Conservation (phyloP, 2,797 vertebrate genomes). For the Lacerta viridis region DNA sequence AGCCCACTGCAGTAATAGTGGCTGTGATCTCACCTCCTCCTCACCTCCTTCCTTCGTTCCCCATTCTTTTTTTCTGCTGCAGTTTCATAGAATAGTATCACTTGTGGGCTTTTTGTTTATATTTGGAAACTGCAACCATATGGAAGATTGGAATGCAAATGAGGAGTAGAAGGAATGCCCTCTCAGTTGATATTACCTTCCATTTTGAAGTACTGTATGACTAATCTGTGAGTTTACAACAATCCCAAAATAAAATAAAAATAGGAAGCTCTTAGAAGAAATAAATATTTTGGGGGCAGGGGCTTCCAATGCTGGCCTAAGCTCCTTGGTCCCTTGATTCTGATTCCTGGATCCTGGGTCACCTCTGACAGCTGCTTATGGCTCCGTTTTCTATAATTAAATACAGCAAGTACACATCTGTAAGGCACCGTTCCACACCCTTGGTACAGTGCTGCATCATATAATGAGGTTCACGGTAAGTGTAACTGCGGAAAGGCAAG, state of each 20-base stretch:
- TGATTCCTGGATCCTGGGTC: neutral
- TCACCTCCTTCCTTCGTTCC: neutral
- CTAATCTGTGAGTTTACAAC: slow-evolving; percentile 53
- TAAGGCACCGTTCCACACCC: neutral
- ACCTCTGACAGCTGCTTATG: neutral
- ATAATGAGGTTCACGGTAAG: neutral
- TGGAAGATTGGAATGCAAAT: slow-evolving; percentile 61
- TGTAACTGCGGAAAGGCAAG: neutral
- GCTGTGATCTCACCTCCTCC: slow-evolving; percentile 31
- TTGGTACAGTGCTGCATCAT: neutral
- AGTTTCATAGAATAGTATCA: slow-evolving; percentile 27
- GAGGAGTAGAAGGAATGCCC: neutral
- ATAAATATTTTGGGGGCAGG: slow-evolving; percentile 22
- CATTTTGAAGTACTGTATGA: slow-evolving; percentile 19
- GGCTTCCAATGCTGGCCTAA: neutral
- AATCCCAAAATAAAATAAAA: slow-evolving; percentile 32
- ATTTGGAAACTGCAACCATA: slow-evolving; percentile 37
- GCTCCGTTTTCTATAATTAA: neutral
- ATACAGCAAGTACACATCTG: neutral
- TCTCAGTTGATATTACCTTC: slow-evolving; percentile 42
- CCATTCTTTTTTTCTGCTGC: neutral
- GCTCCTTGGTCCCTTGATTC: neutral
- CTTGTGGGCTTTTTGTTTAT: slow-evolving; percentile 50
- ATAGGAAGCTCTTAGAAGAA: neutral
- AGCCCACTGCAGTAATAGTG: slow-evolving; percentile 15